Evolutionary conservation across 2,888 invertebrate genomes (phyloP).

Genomic region (Caenorhabditis plicata): DNA sequence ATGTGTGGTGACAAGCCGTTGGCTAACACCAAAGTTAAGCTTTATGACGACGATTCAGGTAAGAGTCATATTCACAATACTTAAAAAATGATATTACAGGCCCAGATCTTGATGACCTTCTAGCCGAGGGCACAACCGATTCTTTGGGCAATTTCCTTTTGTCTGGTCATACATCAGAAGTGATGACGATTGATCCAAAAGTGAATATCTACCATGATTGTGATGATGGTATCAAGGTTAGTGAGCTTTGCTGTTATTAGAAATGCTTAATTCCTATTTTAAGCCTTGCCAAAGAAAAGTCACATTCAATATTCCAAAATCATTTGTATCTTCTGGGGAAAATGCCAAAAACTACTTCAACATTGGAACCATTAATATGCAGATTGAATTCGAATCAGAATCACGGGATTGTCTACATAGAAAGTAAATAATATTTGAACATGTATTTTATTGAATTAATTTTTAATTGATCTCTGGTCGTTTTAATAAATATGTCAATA

Average conservation of each 20-base stretch:
- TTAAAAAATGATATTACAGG: conserved; percentile 20
- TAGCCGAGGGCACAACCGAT: conserved; percentile 55
- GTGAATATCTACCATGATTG: conserved; percentile 52
- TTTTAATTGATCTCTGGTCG: neutral
- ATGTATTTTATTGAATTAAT: conserved; percentile 5
- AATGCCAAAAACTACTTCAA: conserved; percentile 41
- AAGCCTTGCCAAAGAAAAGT: conserved; percentile 49
- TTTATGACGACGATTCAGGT: conserved; percentile 57
- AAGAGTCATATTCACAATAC: neutral
- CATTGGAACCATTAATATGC: conserved; percentile 43
- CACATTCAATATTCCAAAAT: conserved; percentile 45
- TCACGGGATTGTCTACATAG: conserved; percentile 46
- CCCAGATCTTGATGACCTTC: conserved; percentile 55
- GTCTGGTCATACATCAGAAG: conserved; percentile 45
- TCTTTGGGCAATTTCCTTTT: conserved; percentile 52
- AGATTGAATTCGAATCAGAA: conserved; percentile 48
- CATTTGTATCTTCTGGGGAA: conserved; percentile 44
- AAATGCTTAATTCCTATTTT: neutral
- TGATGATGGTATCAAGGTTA: conserved; percentile 45
- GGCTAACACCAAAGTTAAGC: conserved; percentile 51
- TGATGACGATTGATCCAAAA: conserved; percentile 55
- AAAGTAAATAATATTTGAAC: conserved; percentile 1
- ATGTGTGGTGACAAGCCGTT: conserved; percentile 54
- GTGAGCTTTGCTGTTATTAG: too few relatives aligned
- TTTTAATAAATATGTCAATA: too few relatives aligned